Base-by-base conservation (phyloP, 2,113 vertebrate species). In the Eclectus roratus region DNA sequence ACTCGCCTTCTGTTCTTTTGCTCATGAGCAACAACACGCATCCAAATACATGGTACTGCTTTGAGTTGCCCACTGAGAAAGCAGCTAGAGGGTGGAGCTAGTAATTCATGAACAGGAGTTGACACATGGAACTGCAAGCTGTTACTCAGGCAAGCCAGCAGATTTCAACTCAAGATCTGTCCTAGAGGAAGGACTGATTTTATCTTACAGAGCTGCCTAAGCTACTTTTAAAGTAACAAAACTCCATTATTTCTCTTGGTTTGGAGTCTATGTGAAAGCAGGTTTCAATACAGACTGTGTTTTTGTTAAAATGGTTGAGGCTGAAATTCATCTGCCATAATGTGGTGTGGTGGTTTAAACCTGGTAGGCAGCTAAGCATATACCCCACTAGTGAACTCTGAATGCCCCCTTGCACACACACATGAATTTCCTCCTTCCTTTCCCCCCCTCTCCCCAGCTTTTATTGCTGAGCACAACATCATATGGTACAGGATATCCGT, bases 201-300 rank as follows among this genome's bases (percentile, higher is more conserved):
- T 24, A 11, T 31, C 4, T 66, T 76, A 31, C 2, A 15, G 29
- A 87, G 7, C 23, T 71, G 11, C 52, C 23, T 37, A 80, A 80
- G 3, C 11, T 52, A 21, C 28, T 70, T 79, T 70, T 46, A n/a
- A 74, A 65, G 31, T 44, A 41, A 29, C 1, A 12, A 7, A 78
- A 11, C 3, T 13, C 18, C 2, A 2, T 27, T 27, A 61, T 46
- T 82, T 71, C 6, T 68, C n/a, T 66, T 58, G 8, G 11, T 73
- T 73, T 72, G 13, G 13, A 44, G 14, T 64, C 16, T 53, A 1
- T 39, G 28, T 25, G 44, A 46, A 78, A 44, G 12, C 24, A 3
- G 47, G 6, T 80, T 63, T 77, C 27, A 61, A 23, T 29, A 29
- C 5, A 52, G 21, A 39, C 5, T 39, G 7, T 0, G 0, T 39